Percentiles rank a stretch among this genome's conserved stretches.
Evolutionary conservation across 1,140 invertebrate genomes (phyloP).

Genomic region (Lepidotrigona ventralis): DNA sequence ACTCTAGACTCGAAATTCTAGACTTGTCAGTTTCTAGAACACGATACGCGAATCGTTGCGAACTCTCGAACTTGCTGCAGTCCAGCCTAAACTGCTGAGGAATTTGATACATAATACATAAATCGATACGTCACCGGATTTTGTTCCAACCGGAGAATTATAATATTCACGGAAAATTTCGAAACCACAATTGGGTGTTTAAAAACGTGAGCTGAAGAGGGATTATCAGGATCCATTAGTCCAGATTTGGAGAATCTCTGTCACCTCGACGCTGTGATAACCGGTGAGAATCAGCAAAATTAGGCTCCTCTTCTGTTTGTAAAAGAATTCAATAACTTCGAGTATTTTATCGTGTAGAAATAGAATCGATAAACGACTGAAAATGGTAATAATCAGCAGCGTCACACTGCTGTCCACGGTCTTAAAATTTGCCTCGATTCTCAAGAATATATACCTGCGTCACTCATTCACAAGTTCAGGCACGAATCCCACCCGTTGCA

Average conservation of each 20-base stretch:
- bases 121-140: not conserved
- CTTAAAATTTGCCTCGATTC: too few species aligned
- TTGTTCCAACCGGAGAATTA: not conserved
- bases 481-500: not conserved
- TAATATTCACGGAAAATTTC: not conserved
- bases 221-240: not conserved
- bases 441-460: too few species aligned
- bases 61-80: not conserved
- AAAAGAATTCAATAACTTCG: not conserved
- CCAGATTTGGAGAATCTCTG: not conserved
- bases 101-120: not conserved
- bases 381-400: too few species aligned
- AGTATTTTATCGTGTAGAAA: not conserved
- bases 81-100: too few species aligned
- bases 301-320: too few species aligned
- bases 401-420: too few species aligned
- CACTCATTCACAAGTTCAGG: too few species aligned
- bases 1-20: too few species aligned
- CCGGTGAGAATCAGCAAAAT: not conserved
- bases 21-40: not conserved
- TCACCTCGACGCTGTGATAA: not conserved
- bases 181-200: not conserved
- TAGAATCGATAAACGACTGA: too few species aligned
- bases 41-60: not conserved
- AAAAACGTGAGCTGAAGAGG: too few species aligned